phyloP scores from a whole-genome alignment of 2,888 invertebrate genomes.

The Agonopterix heracliana region DNA sequence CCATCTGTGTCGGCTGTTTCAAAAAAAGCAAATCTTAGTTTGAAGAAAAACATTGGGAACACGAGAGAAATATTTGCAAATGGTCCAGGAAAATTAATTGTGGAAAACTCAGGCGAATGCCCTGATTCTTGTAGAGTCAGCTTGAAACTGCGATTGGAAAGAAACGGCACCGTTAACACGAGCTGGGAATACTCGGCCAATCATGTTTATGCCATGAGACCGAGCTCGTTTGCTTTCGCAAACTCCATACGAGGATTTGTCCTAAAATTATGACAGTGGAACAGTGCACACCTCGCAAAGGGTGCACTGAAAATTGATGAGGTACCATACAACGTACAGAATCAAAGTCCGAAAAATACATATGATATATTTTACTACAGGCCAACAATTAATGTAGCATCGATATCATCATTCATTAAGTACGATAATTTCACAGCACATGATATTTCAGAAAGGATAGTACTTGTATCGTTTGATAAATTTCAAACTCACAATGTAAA shows the following conservation, averaged over 20 bases:
- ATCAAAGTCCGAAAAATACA: conserved; percentile 62
- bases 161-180: conserved; percentile 68
- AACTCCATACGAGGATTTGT: conserved; percentile 83
- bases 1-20: conserved; percentile 46
- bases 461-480: conserved; percentile 87
- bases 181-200: conserved; percentile 79
- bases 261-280: conserved; percentile 90
- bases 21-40: conserved; percentile 71
- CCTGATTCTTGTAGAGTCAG: conserved; percentile 81
- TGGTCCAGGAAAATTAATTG: conserved; percentile 79
- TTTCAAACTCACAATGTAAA: conserved; percentile 84
- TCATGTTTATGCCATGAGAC: conserved; percentile 83
- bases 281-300: conserved; percentile 68
- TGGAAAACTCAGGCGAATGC: conserved; percentile 83
- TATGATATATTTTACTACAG: conserved; percentile 59
- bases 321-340: conserved; percentile 60
- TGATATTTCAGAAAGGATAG: conserved; percentile 82
- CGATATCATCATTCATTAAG: conserved; percentile 62
- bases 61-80: conserved; percentile 76
- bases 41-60: conserved; percentile 73
- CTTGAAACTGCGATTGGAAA: conserved; percentile 74
- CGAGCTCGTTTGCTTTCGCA: conserved; percentile 80
- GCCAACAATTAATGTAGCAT: conserved; percentile 51
- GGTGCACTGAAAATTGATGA: conserved; percentile 67
- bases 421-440: conserved; percentile 69